Evolutionary conservation across 2,113 vertebrate species (phyloP).

Genomic region (Tachuris rubrigastra): DNA sequence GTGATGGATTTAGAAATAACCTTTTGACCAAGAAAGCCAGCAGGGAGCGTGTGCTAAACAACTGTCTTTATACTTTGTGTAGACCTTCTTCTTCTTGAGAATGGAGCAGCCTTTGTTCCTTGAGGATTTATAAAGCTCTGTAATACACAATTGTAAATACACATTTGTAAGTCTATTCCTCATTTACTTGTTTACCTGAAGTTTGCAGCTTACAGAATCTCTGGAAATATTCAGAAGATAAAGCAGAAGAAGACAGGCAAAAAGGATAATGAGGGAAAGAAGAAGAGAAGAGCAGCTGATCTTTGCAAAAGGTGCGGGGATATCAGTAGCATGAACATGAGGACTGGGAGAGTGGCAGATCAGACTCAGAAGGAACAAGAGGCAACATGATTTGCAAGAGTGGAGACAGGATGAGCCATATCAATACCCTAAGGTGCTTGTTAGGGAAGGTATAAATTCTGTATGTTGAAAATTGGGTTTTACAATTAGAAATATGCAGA

Average conservation of each 20-base stretch:
- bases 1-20: neutral
- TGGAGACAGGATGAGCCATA: neutral
- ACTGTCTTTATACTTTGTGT: neutral
- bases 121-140: neutral
- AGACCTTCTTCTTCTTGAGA: neutral
- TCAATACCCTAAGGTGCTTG: neutral
- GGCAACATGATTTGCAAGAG: neutral
- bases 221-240: neutral
- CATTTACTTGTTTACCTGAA: neutral
- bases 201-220: neutral
- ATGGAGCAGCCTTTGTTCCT: neutral
- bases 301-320: neutral
- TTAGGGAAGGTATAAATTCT: neutral
- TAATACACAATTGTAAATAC: neutral
- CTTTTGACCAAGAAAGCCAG: neutral
- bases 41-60: neutral
- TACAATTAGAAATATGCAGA: neutral
- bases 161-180: neutral
- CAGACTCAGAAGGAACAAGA: neutral
- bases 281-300: neutral
- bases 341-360: neutral
- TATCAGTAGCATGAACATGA: neutral
- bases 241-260: neutral
- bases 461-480: neutral
- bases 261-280: neutral